Evolutionary conservation across 1,140 invertebrate species (phyloP), one percentile per base, ranked within the genome.

Genomic region (Coptotermes formosanus): DNA sequence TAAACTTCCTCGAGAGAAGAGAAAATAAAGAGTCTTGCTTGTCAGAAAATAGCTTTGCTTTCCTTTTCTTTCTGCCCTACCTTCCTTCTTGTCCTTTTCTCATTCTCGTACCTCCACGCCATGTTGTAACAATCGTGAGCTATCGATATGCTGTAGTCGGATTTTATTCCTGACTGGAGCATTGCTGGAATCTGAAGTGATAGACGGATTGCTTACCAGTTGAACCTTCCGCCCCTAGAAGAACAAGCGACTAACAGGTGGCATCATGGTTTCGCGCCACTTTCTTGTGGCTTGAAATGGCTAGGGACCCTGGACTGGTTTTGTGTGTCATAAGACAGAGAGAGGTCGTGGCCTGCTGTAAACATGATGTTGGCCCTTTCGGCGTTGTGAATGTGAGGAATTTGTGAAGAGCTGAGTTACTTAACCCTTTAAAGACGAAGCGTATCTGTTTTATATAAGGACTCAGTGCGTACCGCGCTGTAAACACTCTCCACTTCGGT

Each of bases 1-100:
- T 84, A 84, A 84, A 84, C 83, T 84, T 75, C 59, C 83, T 84
- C 83, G 44, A 32, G 43, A 84, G 44, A 55, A 84, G 83, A 59
- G 83, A 84, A 84, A 84, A 84, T 84, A 84, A 84, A 84, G 52
- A 59, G 83, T 84, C 83, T 84, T 84, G 83, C 83, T 84, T 84
- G 83, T 84, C 83, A 84, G 83, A 84, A 84, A 84, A 84, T 84
- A 84, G 83, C 83, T 59, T 84, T 84, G 83, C 83, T 84, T 84
- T 52, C 82, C 45, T 83, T 83, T 83, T 83, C 52, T 48, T 83
- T 19, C 83, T 45, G 8, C 38, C 43, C 21, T 11, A 75, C n/a
- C n/a, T 75, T 75, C 14, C 25, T 75, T 75, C 4, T 75, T 75
- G n/a, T 75, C 0, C n/a, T 3, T 75, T 30, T 75, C 64, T 75